Percentiles rank a stretch among this genome's conserved stretches.
Conservation (phyloP, 2,113 vertebrate species). For the Astur gentilis region DNA sequence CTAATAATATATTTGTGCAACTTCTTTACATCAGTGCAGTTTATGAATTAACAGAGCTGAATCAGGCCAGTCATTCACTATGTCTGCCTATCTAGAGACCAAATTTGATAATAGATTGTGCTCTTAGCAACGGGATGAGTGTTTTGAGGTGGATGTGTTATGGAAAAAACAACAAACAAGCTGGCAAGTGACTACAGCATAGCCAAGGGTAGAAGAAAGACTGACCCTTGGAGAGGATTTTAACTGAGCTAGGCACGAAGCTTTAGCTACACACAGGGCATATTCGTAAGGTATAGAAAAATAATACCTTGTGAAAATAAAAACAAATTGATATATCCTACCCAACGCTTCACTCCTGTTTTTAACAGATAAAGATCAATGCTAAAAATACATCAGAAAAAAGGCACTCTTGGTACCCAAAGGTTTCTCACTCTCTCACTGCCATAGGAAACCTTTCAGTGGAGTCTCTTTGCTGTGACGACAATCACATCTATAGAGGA, state of each 20-base stretch:
- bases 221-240: background rate
- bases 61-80: background rate
- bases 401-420: background rate
- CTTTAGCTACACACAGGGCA: background rate
- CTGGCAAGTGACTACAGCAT: background rate
- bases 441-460: background rate
- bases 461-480: background rate
- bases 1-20: background rate
- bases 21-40: background rate
- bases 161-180: background rate
- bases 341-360: background rate
- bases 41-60: slow-evolving; percentile 9
- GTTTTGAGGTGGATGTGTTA: background rate
- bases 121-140: background rate
- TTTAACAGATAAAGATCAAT: background rate
- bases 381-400: background rate
- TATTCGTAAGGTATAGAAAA: background rate
- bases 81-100: background rate
- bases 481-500: background rate
- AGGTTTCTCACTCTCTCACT: background rate
- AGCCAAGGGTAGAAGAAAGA: background rate
- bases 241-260: background rate
- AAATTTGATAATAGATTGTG: background rate
- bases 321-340: background rate
- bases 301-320: background rate